Percentiles rank a stretch among this genome's conserved stretches.
These are phyloP conservation scores for Apistogramma diplotaenia DNA, from an alignment of 2,113 vertebrate genomes.

Conservation along the genomic window DNA sequence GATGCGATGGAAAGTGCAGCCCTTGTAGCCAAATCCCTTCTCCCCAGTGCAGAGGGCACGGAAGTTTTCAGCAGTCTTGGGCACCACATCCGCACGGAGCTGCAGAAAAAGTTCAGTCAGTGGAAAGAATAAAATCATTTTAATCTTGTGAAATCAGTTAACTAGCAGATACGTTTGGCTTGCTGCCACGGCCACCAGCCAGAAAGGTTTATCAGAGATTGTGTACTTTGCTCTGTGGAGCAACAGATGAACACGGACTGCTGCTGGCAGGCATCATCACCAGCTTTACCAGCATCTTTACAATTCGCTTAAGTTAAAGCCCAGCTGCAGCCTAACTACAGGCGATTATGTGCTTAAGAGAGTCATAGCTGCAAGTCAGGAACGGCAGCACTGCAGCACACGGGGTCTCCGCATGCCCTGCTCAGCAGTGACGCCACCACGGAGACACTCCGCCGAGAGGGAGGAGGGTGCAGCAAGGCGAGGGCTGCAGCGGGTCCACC, in stretches of 20 bases:
- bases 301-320: accelerated
- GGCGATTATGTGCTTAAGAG: not conserved
- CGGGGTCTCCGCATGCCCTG: not conserved
- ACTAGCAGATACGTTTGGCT: not conserved
- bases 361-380: not conserved
- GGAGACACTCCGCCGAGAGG: not conserved
- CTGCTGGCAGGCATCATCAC: too few relatives aligned
- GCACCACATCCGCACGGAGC: slow-evolving; percentile 81
- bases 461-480: not conserved
- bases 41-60: slow-evolving; percentile 87
- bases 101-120: not conserved
- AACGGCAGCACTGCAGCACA: slow-evolving; percentile 26
- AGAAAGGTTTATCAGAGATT: accelerated
- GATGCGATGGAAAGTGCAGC: slow-evolving; percentile 89
- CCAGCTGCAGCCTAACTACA: not conserved
- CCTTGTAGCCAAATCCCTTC: slow-evolving; percentile 91
- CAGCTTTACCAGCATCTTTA: not conserved
- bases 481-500: not conserved
- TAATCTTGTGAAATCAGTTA: not conserved
- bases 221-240: not conserved
- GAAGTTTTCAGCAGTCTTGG: slow-evolving; percentile 94
- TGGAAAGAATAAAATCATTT: not conserved
- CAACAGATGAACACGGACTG: too few relatives aligned
- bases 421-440: not conserved
- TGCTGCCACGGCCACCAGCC: not conserved